Conservation (phyloP, 1,140 invertebrate species). For the Drosophila leontia region DNA sequence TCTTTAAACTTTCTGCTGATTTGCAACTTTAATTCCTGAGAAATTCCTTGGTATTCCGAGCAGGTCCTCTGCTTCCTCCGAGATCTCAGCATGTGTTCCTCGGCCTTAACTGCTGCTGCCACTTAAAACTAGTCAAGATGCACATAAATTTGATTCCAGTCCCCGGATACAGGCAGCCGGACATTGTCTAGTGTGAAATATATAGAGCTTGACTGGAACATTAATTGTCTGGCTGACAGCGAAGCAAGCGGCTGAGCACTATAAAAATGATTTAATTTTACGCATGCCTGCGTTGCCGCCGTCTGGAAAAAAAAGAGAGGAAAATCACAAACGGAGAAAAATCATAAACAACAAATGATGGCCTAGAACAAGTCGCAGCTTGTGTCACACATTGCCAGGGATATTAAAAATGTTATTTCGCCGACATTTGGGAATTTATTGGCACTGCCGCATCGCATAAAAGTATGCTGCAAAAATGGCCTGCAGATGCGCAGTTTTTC, state of each 20-base stretch:
- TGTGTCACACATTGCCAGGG: constrained; percentile 33
- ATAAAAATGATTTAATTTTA: constrained; percentile 82
- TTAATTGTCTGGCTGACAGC: constrained; percentile 67
- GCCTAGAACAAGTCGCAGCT: constrained; percentile 26
- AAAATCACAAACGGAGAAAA: constrained; percentile 4
- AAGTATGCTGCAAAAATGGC: constrained; percentile 34
- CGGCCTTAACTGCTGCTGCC: constrained; percentile 47
- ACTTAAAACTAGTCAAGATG: constrained; percentile 56
- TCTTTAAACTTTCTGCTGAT: constrained; percentile 25
- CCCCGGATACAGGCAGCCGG: constrained; percentile 18
- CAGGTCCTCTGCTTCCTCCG: constrained; percentile 5
- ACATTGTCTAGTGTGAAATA: constrained; percentile 56
- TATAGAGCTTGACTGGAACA: constrained; percentile 48
- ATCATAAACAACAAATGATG: constrained; percentile 34
- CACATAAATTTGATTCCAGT: constrained; percentile 56
- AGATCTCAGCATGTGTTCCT: constrained; percentile 49
- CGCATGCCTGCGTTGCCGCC: constrained; percentile 50
- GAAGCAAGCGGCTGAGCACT: constrained; percentile 29
- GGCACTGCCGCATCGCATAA: constrained; percentile 24
- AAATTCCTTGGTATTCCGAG: constrained; percentile 16
- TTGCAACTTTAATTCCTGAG: constrained; percentile 53
- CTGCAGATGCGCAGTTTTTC: constrained; percentile 31
- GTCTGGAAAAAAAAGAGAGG: constrained; percentile 18
- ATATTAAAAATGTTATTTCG: constrained; percentile 43
- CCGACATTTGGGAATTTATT: constrained; percentile 41